Conservation (phyloP, 2,113 vertebrate genomes). For the Paradoxurus hermaphroditus region DNA sequence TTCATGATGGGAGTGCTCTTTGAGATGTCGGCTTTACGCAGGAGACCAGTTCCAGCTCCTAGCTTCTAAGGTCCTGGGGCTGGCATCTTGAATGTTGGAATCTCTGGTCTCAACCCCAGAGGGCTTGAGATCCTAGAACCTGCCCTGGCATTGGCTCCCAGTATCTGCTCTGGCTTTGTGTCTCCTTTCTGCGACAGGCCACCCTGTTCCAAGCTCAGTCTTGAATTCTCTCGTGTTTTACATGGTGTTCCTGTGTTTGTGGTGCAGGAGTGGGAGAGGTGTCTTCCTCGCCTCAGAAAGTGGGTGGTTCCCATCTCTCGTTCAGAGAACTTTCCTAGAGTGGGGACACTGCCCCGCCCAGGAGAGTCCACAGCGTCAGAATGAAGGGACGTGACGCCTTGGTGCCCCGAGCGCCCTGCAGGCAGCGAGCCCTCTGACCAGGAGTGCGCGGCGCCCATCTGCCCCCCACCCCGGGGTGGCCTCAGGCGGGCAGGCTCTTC, state of each 20-base stretch:
- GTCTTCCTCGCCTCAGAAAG: fast-evolving
- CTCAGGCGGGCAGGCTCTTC: neutral
- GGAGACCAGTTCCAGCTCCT: neutral
- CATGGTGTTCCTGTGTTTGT: too few species aligned
- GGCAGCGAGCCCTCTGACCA: fast-evolving
- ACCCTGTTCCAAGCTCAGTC: neutral
- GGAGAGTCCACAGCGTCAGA: fast-evolving
- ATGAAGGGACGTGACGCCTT: neutral
- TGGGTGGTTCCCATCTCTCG: neutral
- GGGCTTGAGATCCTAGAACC: neutral
- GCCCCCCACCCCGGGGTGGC: neutral
- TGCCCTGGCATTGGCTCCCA: neutral
- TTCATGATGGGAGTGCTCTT: fast-evolving
- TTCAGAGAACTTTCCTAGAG: neutral
- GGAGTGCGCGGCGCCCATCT: fast-evolving
- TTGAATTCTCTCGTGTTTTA: fast-evolving
- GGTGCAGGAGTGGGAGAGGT: neutral
- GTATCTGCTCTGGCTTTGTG: fast-evolving
- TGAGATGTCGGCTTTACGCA: neutral
- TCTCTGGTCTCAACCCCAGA: neutral
- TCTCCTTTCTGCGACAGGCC: neutral
- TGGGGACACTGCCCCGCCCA: fast-evolving
- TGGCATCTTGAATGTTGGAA: too few species aligned
- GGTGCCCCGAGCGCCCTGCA: fast-evolving
- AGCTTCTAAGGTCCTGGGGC: neutral